These are phyloP conservation scores for Craterocephalus amniculus DNA, from an alignment of 2,797 vertebrate species.

Conservation along the genomic window DNA sequence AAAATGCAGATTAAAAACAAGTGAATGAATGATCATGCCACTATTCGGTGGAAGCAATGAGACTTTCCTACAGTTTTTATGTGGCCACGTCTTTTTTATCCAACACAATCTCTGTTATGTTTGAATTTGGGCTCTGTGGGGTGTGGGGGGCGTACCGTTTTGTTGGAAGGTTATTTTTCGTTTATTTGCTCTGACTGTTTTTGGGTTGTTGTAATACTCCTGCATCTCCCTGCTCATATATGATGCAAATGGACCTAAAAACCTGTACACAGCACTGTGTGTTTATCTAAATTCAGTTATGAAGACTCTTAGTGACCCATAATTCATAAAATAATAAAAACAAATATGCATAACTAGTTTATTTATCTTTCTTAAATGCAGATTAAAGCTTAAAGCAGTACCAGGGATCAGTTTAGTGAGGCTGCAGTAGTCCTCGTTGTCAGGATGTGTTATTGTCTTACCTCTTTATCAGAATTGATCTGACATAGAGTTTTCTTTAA, in stretches of 20 bases:
- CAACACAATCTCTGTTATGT: neutral
- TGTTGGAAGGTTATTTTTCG: conserved; percentile 1
- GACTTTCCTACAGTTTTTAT: neutral
- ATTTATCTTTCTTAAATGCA: neutral
- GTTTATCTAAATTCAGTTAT: conserved; percentile 26
- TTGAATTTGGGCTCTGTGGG: conserved; percentile 8
- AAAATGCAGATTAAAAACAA: no score
- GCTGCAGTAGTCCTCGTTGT: neutral
- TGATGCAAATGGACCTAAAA: conserved; percentile 11
- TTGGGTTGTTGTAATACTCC: neutral
- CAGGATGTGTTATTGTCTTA: neutral
- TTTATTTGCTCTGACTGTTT: neutral
- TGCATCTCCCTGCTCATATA: neutral
- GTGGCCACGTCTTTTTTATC: neutral
- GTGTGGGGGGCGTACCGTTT: neutral
- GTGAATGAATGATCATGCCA: no score
- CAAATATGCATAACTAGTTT: conserved; percentile 12
- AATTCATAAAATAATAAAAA: neutral
- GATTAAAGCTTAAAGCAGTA: conserved; percentile 12
- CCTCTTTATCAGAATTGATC: neutral
- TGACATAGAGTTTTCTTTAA: neutral
- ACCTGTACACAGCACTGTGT: neutral
- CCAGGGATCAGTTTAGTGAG: neutral
- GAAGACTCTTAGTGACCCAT: conserved; percentile 31
- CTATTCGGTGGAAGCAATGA: no score